Evolutionary conservation across 2,113 vertebrate species (phyloP).

Genomic region (Notiomystis cincta): DNA sequence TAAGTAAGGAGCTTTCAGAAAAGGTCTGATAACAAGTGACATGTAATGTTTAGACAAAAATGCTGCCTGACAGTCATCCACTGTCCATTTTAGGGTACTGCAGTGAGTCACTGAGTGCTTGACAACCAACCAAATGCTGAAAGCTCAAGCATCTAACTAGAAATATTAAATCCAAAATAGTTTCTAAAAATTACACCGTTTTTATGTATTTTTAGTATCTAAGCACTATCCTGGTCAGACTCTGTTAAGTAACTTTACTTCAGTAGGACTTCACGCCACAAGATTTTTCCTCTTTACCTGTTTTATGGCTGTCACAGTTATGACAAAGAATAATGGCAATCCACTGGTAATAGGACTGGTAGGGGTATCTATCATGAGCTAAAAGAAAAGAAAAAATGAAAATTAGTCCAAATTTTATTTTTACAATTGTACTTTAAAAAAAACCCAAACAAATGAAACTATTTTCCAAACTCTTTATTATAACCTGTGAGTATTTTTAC

Average conservation of each 20-base stretch:
- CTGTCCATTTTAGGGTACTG: background rate
- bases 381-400: conserved; percentile 17
- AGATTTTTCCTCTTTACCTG: conserved; percentile 78
- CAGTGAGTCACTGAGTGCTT: background rate
- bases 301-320: conserved; percentile 97
- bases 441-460: background rate
- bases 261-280: background rate
- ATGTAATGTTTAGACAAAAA: conserved; percentile 2
- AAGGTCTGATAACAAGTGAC: conserved; percentile 36
- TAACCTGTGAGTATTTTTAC: background rate
- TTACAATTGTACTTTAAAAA: background rate
- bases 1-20: background rate
- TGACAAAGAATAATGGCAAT: conserved; percentile 98
- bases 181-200: background rate
- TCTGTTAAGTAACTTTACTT: background rate
- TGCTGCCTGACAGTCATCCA: conserved; percentile 29
- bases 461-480: background rate
- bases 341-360: conserved; percentile 98
- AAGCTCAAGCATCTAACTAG: background rate
- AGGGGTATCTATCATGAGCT: conserved; percentile 99
- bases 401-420: background rate
- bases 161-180: background rate
- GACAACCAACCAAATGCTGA: background rate
- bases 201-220: background rate
- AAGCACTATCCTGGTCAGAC: background rate